These are phyloP conservation scores for Cephus sareptanus DNA, from an alignment of 2,888 invertebrate genomes.

Conservation along the genomic window DNA sequence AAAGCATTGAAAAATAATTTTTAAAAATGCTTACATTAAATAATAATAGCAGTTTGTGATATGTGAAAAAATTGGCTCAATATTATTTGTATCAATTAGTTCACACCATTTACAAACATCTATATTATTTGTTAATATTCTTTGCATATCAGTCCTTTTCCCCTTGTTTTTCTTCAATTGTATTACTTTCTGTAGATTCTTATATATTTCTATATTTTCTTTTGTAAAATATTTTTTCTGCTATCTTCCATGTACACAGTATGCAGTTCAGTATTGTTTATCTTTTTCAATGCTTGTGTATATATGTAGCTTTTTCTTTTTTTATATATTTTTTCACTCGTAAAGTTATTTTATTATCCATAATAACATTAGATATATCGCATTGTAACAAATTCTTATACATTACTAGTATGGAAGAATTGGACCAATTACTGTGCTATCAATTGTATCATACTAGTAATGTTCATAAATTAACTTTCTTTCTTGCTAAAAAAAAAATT, in stretches of 20 bases:
- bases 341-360: background rate
- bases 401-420: constrained; percentile 15
- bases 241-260: background rate
- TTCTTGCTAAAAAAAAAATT: background rate
- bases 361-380: background rate
- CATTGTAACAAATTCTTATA: background rate
- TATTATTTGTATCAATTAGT: constrained; percentile 35
- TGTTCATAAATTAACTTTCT: background rate
- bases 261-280: background rate
- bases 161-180: background rate
- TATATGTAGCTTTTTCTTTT: background rate
- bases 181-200: background rate
- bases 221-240: background rate
- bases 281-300: background rate
- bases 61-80: constrained; percentile 39
- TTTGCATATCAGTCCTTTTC: background rate
- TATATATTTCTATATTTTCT: background rate
- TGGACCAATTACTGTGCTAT: constrained; percentile 12
- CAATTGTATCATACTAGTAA: constrained; percentile 17
- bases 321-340: background rate
- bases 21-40: background rate
- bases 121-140: background rate
- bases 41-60: background rate
- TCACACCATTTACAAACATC: constrained; percentile 24
- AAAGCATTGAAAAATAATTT: background rate